These are phyloP conservation scores for Eumeta japonica DNA, from an alignment of 1,140 invertebrate species.

Conservation along the genomic window DNA sequence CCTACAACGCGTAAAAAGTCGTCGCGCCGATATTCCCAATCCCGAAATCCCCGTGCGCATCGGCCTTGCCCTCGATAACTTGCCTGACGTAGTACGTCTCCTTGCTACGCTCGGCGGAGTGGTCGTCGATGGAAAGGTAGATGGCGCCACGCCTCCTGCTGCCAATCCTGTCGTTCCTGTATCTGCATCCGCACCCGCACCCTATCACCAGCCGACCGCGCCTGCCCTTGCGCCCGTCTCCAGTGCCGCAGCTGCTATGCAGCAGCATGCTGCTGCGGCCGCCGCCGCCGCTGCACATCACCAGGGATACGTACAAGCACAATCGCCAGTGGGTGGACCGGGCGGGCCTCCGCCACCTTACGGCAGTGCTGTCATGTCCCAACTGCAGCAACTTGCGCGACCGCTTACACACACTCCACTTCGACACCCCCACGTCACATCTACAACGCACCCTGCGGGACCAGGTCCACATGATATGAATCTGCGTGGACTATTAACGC, in stretches of 20 bases:
- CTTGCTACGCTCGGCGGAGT: slow-evolving; percentile 68
- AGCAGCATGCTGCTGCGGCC: too few relatives aligned
- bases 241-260: slow-evolving; percentile 50
- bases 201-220: slow-evolving; percentile 31
- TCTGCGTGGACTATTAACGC: slow-evolving; percentile 47
- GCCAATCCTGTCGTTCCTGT: slow-evolving; percentile 17
- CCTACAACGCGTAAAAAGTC: slow-evolving; percentile 75
- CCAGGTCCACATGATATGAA: slow-evolving; percentile 50
- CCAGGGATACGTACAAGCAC: too few relatives aligned
- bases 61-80: slow-evolving; percentile 72
- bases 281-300: slow-evolving; percentile 18
- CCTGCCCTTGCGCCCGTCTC: slow-evolving; percentile 25
- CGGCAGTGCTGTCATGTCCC: slow-evolving; percentile 16
- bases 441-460: slow-evolving; percentile 53
- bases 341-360: too few relatives aligned
- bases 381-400: slow-evolving; percentile 34
- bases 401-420: slow-evolving; percentile 50
- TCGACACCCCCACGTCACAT: slow-evolving; percentile 46
- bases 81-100: slow-evolving; percentile 69
- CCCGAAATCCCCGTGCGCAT: slow-evolving; percentile 81
- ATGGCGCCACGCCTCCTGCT: slow-evolving; percentile 38
- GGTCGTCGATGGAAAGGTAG: slow-evolving; percentile 73
- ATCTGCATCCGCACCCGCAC: slow-evolving; percentile 16
- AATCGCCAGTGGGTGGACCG: too few relatives aligned
- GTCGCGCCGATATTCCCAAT: slow-evolving; percentile 79